Base-by-base conservation (phyloP, 2,113 vertebrate species). In the Azemiops feae region DNA sequence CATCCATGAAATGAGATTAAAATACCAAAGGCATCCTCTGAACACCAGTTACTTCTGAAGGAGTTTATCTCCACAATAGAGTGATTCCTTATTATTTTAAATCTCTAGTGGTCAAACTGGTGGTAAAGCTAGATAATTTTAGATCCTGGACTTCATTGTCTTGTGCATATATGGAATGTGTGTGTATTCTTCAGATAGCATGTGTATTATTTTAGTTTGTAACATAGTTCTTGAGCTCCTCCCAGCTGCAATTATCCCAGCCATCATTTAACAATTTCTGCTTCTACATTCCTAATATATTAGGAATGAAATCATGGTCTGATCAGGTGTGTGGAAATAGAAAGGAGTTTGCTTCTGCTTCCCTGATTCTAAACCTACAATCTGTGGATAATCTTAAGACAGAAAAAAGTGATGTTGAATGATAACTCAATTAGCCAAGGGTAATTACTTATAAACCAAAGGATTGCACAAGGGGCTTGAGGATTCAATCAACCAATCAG, bases 1-100 rank as follows among this genome's bases (percentile, higher is more conserved):
- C 20, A 87, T 54, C 74, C 55, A 20, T 86, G 87, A 92, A 94
- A 88, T 86, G 57, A 50, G 18, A 39, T 95, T 95, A 69, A 89
- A 93, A 85, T 52, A 0, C 74, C 6, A 91, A 7, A 39, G 64
- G 3, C 0, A 89, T 94, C 20, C 60, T 91, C 94, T 94, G 54
- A 52, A 69, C 30, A 3, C 43, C 22, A 94, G 58, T 34, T 53
- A 8, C 0, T 91, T 12, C 14, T 39, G 81, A 89, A 90, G 7
- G 30, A 94, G 54, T 89, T 0, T 69, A 47, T 50, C 34, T 86
- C 12, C 3, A 52, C 16, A n/a, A 92, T 92, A 91, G 93, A 95
- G 86, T 91, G 74, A 43, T 81, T 39, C 91, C 57, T 58, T 11
- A 69, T n/a, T 45, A 74, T 69, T 54, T 22, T n/a, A 55, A 88